phyloP scores from a whole-genome alignment of 2,888 invertebrate genomes.

The Andrena trimmerana region DNA sequence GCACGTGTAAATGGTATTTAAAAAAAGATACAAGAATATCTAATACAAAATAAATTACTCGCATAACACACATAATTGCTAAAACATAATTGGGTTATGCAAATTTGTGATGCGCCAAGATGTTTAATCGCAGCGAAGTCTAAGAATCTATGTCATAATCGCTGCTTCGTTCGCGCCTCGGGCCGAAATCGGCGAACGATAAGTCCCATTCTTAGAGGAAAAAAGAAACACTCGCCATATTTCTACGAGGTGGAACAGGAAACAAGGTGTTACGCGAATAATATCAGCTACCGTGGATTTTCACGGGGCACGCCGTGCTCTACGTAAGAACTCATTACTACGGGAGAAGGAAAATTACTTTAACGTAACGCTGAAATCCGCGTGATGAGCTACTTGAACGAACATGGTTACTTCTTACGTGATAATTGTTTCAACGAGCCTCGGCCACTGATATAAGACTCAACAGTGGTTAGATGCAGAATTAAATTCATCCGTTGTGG shows the following conservation, averaged over 20 bases:
- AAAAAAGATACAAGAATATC: too few species aligned
- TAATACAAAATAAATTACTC: too few species aligned
- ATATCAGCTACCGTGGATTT: conserved; percentile 35
- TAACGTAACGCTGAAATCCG: conserved; percentile 27
- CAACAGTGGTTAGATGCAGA: neutral
- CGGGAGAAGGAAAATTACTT: conserved; percentile 53
- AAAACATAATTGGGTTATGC: too few species aligned
- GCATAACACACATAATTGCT: too few species aligned
- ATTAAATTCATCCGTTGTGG: conserved; percentile 12
- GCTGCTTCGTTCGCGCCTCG: neutral
- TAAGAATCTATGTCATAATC: conserved; percentile 13
- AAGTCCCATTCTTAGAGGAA: neutral
- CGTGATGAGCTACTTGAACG: conserved; percentile 35
- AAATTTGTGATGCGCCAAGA: too few species aligned
- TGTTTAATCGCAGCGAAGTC: neutral
- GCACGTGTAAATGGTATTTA: too few species aligned
- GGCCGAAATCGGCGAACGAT: conserved; percentile 30
- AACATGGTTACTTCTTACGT: conserved; percentile 51
- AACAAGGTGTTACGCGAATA: conserved; percentile 40
- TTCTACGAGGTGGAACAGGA: conserved; percentile 49
- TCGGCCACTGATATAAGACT: conserved; percentile 3
- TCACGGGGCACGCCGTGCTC: conserved; percentile 19
- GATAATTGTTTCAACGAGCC: conserved; percentile 54
- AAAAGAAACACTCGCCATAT: conserved; percentile 5
- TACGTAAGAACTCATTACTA: conserved; percentile 23